These are phyloP conservation scores for Mustelus asterias DNA, from an alignment of 2,113 vertebrate genomes.

Conservation along the genomic window DNA sequence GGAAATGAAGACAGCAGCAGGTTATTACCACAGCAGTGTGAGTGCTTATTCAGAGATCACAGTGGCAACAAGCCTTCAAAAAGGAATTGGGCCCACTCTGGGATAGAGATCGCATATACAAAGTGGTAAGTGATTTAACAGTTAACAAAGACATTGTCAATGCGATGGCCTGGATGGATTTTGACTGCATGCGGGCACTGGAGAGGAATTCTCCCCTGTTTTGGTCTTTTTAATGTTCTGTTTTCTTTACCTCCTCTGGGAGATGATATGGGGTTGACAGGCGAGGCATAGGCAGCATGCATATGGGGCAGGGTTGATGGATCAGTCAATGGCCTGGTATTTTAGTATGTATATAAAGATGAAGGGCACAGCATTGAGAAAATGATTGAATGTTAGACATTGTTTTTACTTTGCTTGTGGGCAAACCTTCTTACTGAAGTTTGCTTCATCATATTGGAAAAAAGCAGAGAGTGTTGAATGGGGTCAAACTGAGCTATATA, in stretches of 20 bases:
- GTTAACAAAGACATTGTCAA: background rate
- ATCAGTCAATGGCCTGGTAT: background rate
- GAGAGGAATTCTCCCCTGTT: background rate
- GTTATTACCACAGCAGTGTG: background rate
- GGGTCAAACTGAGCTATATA: background rate
- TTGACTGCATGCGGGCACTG: background rate
- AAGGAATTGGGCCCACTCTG: background rate
- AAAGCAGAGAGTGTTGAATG: background rate
- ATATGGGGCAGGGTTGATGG: background rate
- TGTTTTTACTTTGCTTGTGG: background rate
- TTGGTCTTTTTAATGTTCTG: background rate
- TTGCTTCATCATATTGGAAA: background rate
- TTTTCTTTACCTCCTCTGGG: background rate
- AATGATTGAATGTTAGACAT: background rate
- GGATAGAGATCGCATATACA: background rate
- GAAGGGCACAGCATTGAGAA: background rate
- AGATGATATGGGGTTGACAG: background rate
- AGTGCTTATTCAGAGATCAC: background rate
- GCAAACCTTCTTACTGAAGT: background rate
- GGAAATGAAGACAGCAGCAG: background rate
- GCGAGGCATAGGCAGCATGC: background rate
- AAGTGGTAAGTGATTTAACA: background rate
- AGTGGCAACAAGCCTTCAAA: background rate
- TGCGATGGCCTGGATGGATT: background rate
- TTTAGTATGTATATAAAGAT: background rate